These are phyloP conservation scores for Ypsolopha sequella DNA, from an alignment of 2,888 invertebrate species.

Conservation along the genomic window DNA sequence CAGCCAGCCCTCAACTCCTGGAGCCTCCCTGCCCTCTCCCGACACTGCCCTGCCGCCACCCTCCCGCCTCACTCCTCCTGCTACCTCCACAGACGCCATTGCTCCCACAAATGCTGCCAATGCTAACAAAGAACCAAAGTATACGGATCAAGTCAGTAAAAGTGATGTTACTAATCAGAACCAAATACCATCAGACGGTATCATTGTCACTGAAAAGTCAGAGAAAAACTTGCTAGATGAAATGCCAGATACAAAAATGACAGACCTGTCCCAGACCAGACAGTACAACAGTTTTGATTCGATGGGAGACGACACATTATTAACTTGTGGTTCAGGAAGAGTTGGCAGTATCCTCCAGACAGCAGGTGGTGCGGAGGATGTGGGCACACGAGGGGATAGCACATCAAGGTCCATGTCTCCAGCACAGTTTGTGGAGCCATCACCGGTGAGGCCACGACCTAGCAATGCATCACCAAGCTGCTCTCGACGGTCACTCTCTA, in stretches of 20 bases:
- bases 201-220: conserved; percentile 63
- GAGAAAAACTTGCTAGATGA: conserved; percentile 60
- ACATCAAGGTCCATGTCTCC: conserved; percentile 59
- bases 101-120: conserved; percentile 36
- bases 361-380: conserved; percentile 43
- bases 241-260: conserved; percentile 66
- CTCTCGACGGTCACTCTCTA: conserved; percentile 55
- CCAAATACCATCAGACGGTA: conserved; percentile 53
- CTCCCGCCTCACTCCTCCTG: conserved; percentile 29
- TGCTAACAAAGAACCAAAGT: conserved; percentile 49
- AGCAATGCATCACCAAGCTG: conserved; percentile 58
- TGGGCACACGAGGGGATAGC: conserved; percentile 48
- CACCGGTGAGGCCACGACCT: conserved; percentile 45
- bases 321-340: conserved; percentile 58
- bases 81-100: conserved; percentile 37
- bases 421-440: conserved; percentile 58
- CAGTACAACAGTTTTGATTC: conserved; percentile 64
- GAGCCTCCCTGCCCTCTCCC: conserved; percentile 44
- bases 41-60: conserved; percentile 30
- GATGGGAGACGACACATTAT: conserved; percentile 56
- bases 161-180: conserved; percentile 42
- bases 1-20: conserved; percentile 47
- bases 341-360: conserved; percentile 50
- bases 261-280: conserved; percentile 60
- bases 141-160: conserved; percentile 43